Percentiles rank a stretch among this genome's conserved stretches.
Conservation (phyloP, 1,140 invertebrate genomes). For the Homalodisca vitripennis region DNA sequence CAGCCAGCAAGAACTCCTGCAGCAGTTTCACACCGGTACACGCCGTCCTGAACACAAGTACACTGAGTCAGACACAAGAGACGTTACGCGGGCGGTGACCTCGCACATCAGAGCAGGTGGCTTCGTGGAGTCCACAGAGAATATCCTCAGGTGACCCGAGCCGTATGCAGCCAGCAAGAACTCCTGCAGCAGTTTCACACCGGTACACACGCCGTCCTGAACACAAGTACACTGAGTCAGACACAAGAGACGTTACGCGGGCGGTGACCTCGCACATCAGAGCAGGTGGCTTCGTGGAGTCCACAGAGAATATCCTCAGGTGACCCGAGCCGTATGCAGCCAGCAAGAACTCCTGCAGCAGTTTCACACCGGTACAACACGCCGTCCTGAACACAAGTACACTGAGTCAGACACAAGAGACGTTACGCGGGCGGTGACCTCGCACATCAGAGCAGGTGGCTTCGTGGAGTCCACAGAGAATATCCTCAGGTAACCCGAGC, state of each 20-base stretch:
- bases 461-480: constrained; percentile 41
- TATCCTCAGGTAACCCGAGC: constrained; percentile 52
- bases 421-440: constrained; percentile 53
- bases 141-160: constrained; percentile 52
- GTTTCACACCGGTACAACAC: constrained; percentile 41
- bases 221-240: no score
- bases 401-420: no score
- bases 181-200: constrained; percentile 40
- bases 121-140: constrained; percentile 36
- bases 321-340: constrained; percentile 54
- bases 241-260: no score
- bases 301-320: constrained; percentile 47
- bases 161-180: constrained; percentile 50
- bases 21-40: constrained; percentile 41
- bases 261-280: constrained; percentile 50
- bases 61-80: no score
- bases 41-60: constrained; percentile 40
- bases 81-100: constrained; percentile 52
- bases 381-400: no score
- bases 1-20: constrained; percentile 46
- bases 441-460: constrained; percentile 43
- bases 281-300: constrained; percentile 29
- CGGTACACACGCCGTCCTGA: constrained; percentile 41
- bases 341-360: constrained; percentile 44
- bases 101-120: constrained; percentile 45